phyloP scores from a whole-genome alignment of 2,797 vertebrate species.

The Sparus aurata region DNA sequence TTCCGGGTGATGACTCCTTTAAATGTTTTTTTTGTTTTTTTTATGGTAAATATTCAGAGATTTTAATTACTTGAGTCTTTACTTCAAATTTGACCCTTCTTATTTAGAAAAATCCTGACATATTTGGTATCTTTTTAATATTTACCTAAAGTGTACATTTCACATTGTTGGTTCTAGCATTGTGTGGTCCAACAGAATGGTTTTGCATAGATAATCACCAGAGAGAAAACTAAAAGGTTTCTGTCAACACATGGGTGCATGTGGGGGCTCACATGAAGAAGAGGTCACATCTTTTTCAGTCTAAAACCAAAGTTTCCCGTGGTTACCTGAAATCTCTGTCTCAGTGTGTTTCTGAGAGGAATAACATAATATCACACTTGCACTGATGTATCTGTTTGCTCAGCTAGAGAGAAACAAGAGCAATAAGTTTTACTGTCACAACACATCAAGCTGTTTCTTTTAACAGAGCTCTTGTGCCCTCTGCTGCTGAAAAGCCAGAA shows the following conservation, averaged over 20 bases:
- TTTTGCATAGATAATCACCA: background rate
- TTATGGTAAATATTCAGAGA: background rate
- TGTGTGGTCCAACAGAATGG: background rate
- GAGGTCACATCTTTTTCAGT: constrained; percentile 1
- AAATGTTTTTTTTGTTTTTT: too few relatives aligned
- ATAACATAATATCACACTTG: constrained; percentile 30
- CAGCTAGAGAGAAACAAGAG: constrained; percentile 14
- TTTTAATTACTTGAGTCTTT: background rate
- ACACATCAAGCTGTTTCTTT: background rate
- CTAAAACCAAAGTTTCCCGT: constrained; percentile 4
- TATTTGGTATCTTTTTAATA: background rate
- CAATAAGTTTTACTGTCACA: fast-evolving
- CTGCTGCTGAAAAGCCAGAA: constrained; percentile 50
- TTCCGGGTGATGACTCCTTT: too few relatives aligned
- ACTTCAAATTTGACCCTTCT: background rate
- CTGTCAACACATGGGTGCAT: background rate
- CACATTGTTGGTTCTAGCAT: background rate
- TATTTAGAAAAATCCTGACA: background rate
- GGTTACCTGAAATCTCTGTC: constrained; percentile 14
- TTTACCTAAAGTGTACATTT: background rate
- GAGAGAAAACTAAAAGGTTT: constrained; percentile 26
- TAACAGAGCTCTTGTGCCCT: constrained; percentile 51
- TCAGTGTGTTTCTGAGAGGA: background rate
- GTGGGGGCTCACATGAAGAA: constrained; percentile 3
- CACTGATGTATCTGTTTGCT: constrained; percentile 19